These are phyloP conservation scores for Thaleichthys pacificus DNA, from an alignment of 2,797 vertebrate genomes.

Conservation along the genomic window DNA sequence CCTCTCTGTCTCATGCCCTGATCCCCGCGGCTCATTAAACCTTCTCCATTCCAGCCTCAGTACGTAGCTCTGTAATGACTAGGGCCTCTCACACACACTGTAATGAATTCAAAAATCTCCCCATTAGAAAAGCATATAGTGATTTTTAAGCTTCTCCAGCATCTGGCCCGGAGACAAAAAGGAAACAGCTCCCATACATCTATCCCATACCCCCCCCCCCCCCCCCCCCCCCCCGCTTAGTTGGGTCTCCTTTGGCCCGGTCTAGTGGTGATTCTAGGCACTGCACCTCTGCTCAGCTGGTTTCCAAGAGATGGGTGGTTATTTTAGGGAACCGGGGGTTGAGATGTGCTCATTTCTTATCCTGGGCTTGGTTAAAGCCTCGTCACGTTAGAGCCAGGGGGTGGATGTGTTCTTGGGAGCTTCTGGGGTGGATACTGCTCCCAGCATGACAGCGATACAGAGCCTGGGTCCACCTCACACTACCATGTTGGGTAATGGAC, in stretches of 20 bases:
- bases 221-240: background rate
- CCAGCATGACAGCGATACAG: conserved; percentile 26
- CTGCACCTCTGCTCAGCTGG: conserved; percentile 27
- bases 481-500: conserved; percentile 54
- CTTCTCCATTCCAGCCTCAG: background rate
- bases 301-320: conserved; percentile 50
- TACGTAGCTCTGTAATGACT: background rate
- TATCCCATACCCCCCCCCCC: background rate
- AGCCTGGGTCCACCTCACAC: conserved; percentile 29
- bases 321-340: conserved; percentile 51
- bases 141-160: background rate
- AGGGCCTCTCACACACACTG: background rate
- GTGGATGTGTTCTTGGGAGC: conserved; percentile 32
- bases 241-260: conserved; percentile 29
- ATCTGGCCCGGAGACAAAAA: background rate
- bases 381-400: conserved; percentile 57
- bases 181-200: background rate
- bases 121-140: conserved; percentile 4
- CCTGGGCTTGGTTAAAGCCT: conserved; percentile 30
- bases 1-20: background rate
- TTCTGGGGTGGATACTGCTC: conserved; percentile 30
- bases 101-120: conserved; percentile 4
- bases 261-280: conserved; percentile 20
- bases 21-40: background rate
- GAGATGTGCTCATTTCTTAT: conserved; percentile 40